Evolutionary conservation across 2,888 invertebrate genomes (phyloP), one percentile per base, ranked within the genome.

Genomic region (Phytoseiulus persimilis): DNA sequence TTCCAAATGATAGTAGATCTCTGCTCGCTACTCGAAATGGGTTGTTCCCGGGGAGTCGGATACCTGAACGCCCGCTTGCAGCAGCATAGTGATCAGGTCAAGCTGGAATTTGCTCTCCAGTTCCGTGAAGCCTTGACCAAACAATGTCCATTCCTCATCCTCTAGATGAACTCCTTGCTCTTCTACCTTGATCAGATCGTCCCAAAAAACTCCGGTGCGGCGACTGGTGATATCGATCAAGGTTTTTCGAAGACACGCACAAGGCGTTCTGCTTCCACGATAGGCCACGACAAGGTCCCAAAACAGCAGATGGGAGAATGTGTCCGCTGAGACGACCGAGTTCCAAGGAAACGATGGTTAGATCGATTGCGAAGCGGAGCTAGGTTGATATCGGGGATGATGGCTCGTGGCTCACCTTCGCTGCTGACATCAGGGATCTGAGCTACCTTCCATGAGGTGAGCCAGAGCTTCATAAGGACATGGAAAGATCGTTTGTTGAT

Each of bases 401-500:
- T 23, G 23, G 65, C 9, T 14, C 23, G 28, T 14, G 1, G 18
- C 18, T 65, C 65, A 65, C 65, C 65, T 18, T 65, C 65, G 65
- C 18, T 14, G 14, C 14, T 28, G 65, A 28, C 65, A 28, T 65
- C 65, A 65, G 65, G 28, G 9, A 65, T 65, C 18, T 65, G 65
- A 33, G 32, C 14, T 28, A 87, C 31, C 31, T 87, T 87, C 87
- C 87, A 87, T 11, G 87, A 11, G 9, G 87, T 87, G 9, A 39
- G 28, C 87, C 87, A 87, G 9, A 87, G 87, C 33, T 87, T 87
- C 45, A 87, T 14, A 5, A 87, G 87, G 31, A 87, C 39, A 87
- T 87, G 87, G 45, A 87, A 33, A 32, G 87, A 87, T 23, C 87
- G 28, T 33, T 31, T 45, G n/a, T 87, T 45, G 32, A 87, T 45